phyloP scores from a whole-genome alignment of 2,888 invertebrate species.

The Lutraria lutraria region DNA sequence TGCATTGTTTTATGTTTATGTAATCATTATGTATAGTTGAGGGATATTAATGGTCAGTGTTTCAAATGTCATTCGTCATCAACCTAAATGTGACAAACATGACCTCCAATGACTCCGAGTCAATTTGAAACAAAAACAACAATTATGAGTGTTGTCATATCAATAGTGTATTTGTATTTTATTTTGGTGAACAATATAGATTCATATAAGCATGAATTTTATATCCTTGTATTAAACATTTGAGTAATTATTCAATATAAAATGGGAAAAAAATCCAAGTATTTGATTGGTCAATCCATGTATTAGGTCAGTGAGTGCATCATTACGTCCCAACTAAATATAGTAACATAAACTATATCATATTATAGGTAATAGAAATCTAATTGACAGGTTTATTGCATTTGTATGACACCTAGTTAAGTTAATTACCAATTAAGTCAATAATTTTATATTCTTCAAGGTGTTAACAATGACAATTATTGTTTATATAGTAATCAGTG shows the following conservation, averaged over 20 bases:
- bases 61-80: background rate
- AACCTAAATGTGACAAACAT: background rate
- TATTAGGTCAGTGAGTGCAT: background rate
- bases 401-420: conserved; percentile 19
- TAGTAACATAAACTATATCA: conserved; percentile 7
- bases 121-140: background rate
- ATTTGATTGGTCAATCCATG: conserved; percentile 5
- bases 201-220: no score
- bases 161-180: no score
- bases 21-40: conserved; percentile 31
- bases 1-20: conserved; percentile 19
- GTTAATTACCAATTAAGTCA: conserved; percentile 22
- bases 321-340: background rate
- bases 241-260: no score
- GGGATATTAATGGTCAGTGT: conserved; percentile 4
- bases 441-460: conserved; percentile 38
- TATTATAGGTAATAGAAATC: conserved; percentile 22
- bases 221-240: no score
- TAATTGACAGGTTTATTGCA: conserved; percentile 32
- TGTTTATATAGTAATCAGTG: background rate
- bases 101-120: background rate
- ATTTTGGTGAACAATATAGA: no score
- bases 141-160: background rate
- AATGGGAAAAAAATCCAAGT: background rate
- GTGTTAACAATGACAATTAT: conserved; percentile 31